Conservation (phyloP, 2,888 invertebrate species). For the Nezara viridula region DNA sequence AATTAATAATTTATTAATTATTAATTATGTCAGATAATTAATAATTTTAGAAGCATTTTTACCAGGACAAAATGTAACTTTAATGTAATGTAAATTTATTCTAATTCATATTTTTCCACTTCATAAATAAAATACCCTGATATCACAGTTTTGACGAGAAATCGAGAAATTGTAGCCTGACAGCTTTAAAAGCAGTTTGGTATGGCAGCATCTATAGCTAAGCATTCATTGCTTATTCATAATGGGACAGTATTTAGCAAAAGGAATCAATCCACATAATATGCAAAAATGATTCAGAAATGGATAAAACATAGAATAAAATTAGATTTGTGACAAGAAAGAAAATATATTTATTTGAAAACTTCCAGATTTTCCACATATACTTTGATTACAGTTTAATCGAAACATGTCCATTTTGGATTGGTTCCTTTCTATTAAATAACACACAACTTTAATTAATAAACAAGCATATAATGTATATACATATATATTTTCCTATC, state of each 20-base stretch:
- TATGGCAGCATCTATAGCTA: background rate
- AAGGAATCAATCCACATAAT: no score
- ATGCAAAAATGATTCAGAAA: no score
- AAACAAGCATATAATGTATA: background rate
- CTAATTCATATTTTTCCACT: background rate
- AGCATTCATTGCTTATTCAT: background rate
- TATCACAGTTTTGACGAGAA: background rate
- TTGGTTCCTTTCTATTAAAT: no score
- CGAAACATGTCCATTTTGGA: no score
- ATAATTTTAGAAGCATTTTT: background rate
- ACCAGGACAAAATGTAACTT: no score
- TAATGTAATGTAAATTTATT: background rate
- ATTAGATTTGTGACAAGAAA: no score
- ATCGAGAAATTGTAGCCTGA: background rate
- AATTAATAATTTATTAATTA: background rate
- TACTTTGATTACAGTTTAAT: no score
- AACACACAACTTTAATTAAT: background rate
- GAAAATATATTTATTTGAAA: no score
- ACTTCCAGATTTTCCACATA: no score
- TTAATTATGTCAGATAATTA: no score
- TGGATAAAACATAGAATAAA: no score
- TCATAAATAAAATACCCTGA: background rate
- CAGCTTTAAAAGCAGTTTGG: background rate
- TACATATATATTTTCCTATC: background rate
- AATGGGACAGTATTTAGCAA: background rate